Evolutionary conservation across 2,888 invertebrate species (phyloP).

Genomic region (Drosophila prolongata): DNA sequence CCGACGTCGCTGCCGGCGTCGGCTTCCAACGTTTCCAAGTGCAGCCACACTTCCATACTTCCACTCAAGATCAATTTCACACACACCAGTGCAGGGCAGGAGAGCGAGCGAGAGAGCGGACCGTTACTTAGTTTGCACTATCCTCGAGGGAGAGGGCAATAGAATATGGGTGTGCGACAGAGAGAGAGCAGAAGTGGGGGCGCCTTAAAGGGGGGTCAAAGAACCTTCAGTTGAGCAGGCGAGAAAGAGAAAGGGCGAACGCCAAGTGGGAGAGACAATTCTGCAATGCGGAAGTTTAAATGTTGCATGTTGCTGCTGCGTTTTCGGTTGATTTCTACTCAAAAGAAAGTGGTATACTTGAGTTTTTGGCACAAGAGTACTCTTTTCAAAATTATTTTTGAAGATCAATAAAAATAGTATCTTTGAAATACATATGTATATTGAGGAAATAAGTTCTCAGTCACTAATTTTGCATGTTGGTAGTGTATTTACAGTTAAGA

Average conservation of each 20-base stretch:
- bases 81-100: slow-evolving; percentile 60
- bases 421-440: background rate
- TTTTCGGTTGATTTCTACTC: background rate
- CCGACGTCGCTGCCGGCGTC: slow-evolving; percentile 35
- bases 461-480: background rate
- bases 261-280: slow-evolving; percentile 35
- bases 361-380: slow-evolving; percentile 12
- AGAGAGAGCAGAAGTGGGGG: slow-evolving; percentile 35
- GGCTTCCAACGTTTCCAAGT: slow-evolving; percentile 80
- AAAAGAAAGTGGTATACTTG: slow-evolving; percentile 23
- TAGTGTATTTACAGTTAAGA: background rate
- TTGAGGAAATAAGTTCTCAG: too few species aligned
- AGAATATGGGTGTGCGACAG: slow-evolving; percentile 15
- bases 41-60: slow-evolving; percentile 57
- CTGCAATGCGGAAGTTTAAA: slow-evolving; percentile 71
- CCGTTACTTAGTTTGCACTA: slow-evolving; percentile 68
- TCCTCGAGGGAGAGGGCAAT: slow-evolving; percentile 27
- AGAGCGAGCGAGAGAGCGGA: slow-evolving; percentile 53
- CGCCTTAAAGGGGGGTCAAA: slow-evolving; percentile 40
- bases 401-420: slow-evolving; percentile 16
- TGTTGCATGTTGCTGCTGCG: slow-evolving; percentile 48
- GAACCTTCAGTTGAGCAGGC: slow-evolving; percentile 35
- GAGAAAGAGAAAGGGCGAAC: slow-evolving; percentile 21
- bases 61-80: slow-evolving; percentile 82
- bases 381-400: slow-evolving; percentile 10